Percentiles rank a stretch among this genome's conserved stretches.
Evolutionary conservation across 2,797 vertebrate species (phyloP).

Genomic region (Dendrocincla tyrannina): DNA sequence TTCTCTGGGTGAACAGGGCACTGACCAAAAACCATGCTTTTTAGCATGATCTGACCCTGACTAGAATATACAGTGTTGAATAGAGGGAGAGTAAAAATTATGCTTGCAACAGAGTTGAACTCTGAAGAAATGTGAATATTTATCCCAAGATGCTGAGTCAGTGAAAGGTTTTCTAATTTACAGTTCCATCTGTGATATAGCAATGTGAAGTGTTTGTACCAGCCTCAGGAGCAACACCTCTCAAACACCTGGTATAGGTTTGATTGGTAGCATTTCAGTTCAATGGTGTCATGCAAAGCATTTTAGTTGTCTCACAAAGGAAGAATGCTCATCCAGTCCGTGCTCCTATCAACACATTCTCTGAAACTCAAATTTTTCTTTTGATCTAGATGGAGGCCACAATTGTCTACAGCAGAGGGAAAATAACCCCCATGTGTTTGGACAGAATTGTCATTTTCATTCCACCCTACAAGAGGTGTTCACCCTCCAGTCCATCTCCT

Average conservation of each 20-base stretch:
- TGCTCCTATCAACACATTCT: background rate
- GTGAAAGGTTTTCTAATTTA: background rate
- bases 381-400: background rate
- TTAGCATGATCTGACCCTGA: background rate
- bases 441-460: background rate
- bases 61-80: background rate
- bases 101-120: background rate
- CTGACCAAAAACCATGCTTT: background rate
- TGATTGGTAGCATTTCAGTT: background rate
- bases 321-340: background rate
- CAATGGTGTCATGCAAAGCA: fast-evolving
- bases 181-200: background rate
- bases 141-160: background rate
- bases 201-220: background rate
- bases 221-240: background rate
- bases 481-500: background rate
- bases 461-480: background rate
- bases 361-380: background rate
- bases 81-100: background rate
- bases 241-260: background rate
- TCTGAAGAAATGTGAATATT: background rate
- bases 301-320: background rate
- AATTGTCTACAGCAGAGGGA: background rate
- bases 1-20: background rate
- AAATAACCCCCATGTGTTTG: background rate